Conservation (phyloP, 2,888 invertebrate genomes). For the Parnassius smintheus region DNA sequence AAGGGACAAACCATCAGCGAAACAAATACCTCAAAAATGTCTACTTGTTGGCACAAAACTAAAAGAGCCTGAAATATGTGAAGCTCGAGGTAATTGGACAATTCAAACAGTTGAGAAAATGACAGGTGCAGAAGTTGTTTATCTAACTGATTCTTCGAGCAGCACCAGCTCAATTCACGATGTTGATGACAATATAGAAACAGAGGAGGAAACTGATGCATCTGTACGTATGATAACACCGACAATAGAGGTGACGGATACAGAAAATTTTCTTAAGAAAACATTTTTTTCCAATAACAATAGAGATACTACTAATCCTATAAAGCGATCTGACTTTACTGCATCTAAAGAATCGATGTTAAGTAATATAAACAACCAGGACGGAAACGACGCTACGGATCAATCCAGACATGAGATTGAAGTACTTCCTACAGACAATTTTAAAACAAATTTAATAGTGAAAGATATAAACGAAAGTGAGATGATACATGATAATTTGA, state of each 20-base stretch:
- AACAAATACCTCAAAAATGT: constrained; percentile 70
- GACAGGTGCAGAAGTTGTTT: constrained; percentile 85
- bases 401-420: constrained; percentile 56
- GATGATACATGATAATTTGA: neutral
- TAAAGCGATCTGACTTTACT: neutral
- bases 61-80: constrained; percentile 78
- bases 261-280: constrained; percentile 65
- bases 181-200: constrained; percentile 68
- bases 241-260: constrained; percentile 73
- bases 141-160: constrained; percentile 84
- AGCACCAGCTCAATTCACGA: constrained; percentile 83
- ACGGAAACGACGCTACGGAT: constrained; percentile 1
- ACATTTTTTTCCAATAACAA: constrained; percentile 45
- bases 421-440: constrained; percentile 63
- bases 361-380: constrained; percentile 7
- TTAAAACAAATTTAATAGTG: constrained; percentile 65
- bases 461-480: constrained; percentile 53
- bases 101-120: constrained; percentile 75
- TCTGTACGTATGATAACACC: constrained; percentile 75
- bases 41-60: constrained; percentile 83
- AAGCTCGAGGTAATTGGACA: constrained; percentile 80
- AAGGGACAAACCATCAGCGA: constrained; percentile 48
- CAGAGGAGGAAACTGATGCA: constrained; percentile 69
- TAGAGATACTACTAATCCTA: constrained; percentile 16
- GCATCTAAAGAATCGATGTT: neutral